Conservation (phyloP, 2,113 vertebrate genomes). For the Orientallactaga bullata region DNA sequence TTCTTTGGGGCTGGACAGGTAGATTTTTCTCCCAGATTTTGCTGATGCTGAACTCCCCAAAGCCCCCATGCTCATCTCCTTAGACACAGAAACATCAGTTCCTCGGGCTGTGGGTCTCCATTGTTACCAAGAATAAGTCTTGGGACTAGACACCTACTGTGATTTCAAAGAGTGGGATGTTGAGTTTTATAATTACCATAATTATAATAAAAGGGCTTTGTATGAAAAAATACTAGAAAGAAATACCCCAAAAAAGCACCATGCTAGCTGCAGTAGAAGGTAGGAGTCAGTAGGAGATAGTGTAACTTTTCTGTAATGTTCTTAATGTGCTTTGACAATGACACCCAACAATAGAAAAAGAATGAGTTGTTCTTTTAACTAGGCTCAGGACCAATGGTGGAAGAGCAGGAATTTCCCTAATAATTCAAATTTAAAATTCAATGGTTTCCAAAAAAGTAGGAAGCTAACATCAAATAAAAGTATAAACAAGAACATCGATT, state of each 20-base stretch:
- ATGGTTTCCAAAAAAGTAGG: neutral
- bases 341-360: neutral
- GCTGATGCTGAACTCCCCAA: neutral
- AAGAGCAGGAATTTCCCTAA: neutral
- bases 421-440: constrained; percentile 44
- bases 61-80: neutral
- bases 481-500: neutral
- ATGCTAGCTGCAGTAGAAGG: neutral
- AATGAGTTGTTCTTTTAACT: neutral
- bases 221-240: neutral
- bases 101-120: neutral
- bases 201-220: neutral
- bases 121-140: neutral
- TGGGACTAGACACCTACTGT: neutral
- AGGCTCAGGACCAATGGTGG: neutral
- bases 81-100: neutral
- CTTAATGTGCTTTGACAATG: constrained; percentile 17
- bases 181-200: neutral
- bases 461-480: constrained; percentile 1
- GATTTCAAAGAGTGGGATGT: neutral
- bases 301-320: constrained; percentile 1
- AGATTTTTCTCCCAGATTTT: neutral
- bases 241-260: neutral
- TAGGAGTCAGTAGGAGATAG: neutral
- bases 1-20: neutral